Evolutionary conservation across 2,888 invertebrate genomes (phyloP), one percentile per base, ranked within the genome.

Genomic region (Caprella mutica): DNA sequence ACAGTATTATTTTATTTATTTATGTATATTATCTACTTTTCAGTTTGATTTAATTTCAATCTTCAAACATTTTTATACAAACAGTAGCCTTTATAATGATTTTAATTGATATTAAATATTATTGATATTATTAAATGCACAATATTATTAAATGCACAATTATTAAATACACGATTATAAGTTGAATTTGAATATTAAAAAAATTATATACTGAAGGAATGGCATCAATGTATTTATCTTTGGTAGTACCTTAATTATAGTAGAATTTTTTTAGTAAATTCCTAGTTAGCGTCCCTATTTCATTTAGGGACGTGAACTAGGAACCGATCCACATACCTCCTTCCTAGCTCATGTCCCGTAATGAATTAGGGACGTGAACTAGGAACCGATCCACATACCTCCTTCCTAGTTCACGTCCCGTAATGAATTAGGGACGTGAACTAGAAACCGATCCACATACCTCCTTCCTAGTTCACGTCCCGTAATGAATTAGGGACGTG

Each of bases 31-130:
- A 38, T 38, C 19, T 38, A 17, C 19, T 38, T 38, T 4, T 38
- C 4, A 17, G n/a, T 38, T 38, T 17, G 3, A 17, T 38, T 38
- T 17, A 38, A 38, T 38, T 17, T 38, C n/a, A 17, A 38, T 38
- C n/a, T 38, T 17, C 4, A 38, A 3, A n/a, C n/a, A n/a, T n/a
- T n/a, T 46, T 19, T 2, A 14, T 9, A 19, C 17, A n/a, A 24
- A 21, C 12, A 26, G 12, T 21, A 17, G 9, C 26, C 26, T 9
- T 46, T 23, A 46, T 46, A 24, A 23, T 43, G 14, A 43, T 43
- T 43, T 24, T 46, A 24, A 46, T 14, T 46, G n/a, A 24, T 46
- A 46, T n/a, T 46, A 24, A 21, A 24, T 46, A 46, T 46, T 46
- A 46, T 14, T 46, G n/a, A n/a, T n/a, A n/a, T n/a, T n/a, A n/a